Evolutionary conservation across 2,797 vertebrate genomes (phyloP).

Genomic region (Acridotheres tristis): DNA sequence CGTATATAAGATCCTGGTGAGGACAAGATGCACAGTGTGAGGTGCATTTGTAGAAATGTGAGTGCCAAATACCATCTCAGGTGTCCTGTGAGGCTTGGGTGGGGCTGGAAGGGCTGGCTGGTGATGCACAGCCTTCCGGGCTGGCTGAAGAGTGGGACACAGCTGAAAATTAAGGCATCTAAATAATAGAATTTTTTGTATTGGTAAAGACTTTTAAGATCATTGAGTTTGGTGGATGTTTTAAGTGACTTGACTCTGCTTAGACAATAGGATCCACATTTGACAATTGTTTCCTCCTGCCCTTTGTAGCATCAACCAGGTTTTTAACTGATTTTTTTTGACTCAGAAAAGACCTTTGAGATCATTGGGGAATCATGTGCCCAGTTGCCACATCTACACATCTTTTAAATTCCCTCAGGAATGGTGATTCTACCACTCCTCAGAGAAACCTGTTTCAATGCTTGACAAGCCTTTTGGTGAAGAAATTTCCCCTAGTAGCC

Average conservation of each 20-base stretch:
- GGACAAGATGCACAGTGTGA: not conserved
- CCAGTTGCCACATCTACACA: not conserved
- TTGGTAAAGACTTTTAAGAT: not conserved
- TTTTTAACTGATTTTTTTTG: not conserved
- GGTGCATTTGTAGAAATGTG: not conserved
- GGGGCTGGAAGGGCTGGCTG: not conserved
- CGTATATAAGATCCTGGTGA: not conserved
- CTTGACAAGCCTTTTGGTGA: not conserved
- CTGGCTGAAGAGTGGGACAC: not conserved
- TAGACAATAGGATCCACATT: not conserved
- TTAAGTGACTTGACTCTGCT: not conserved
- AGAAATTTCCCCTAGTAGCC: not conserved
- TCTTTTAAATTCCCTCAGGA: not conserved
- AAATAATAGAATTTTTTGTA: rapidly evolving
- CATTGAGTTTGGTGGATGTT: not conserved
- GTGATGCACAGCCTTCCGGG: not conserved
- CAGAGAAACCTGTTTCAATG: not conserved
- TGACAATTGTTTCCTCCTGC: not conserved
- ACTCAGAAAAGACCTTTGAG: not conserved
- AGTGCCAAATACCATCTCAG: not conserved
- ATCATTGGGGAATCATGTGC: not conserved
- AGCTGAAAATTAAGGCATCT: not conserved
- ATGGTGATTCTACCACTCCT: not conserved
- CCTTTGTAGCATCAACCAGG: not conserved
- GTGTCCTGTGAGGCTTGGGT: not conserved